These are phyloP conservation scores for Macropodus opercularis DNA, from an alignment of 2,797 vertebrate genomes.

Conservation along the genomic window DNA sequence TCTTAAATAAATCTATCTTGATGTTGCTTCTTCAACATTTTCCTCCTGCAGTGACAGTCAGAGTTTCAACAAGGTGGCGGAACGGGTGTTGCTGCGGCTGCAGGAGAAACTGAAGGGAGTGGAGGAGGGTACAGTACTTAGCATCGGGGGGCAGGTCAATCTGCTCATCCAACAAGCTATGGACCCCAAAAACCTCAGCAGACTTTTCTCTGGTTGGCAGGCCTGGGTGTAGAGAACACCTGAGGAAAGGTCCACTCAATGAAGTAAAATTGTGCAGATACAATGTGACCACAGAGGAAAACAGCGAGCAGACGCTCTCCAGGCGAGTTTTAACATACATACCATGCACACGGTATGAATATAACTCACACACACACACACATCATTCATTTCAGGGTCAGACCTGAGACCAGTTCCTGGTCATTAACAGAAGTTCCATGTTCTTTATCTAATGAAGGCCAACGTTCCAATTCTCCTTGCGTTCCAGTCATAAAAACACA, in stretches of 20 bases:
- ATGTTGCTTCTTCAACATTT: not conserved
- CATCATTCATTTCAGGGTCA: not conserved
- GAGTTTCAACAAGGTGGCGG: slow-evolving; percentile 96
- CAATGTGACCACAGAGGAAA: not conserved
- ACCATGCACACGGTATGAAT: no score
- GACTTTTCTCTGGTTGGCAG: slow-evolving; percentile 93
- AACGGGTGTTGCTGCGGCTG: slow-evolving; percentile 94
- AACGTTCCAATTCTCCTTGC: not conserved
- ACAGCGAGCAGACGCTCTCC: not conserved
- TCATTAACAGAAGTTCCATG: not conserved
- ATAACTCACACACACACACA: not conserved
- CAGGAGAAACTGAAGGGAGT: slow-evolving; percentile 99
- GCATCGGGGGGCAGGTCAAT: slow-evolving; percentile 94
- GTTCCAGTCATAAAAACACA: not conserved
- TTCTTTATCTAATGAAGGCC: not conserved
- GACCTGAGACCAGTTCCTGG: no score
- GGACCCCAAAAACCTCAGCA: slow-evolving; percentile 96
- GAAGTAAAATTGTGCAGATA: no score
- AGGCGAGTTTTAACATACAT: slow-evolving; percentile 1
- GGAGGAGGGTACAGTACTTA: slow-evolving; percentile 94
- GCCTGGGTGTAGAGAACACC: slow-evolving; percentile 87
- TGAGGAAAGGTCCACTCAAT: no score
- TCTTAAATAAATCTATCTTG: no score
- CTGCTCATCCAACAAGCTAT: slow-evolving; percentile 98
- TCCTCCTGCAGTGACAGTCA: slow-evolving; percentile 82